Conservation (phyloP, 2,113 vertebrate species). For the Tichodroma muraria region DNA sequence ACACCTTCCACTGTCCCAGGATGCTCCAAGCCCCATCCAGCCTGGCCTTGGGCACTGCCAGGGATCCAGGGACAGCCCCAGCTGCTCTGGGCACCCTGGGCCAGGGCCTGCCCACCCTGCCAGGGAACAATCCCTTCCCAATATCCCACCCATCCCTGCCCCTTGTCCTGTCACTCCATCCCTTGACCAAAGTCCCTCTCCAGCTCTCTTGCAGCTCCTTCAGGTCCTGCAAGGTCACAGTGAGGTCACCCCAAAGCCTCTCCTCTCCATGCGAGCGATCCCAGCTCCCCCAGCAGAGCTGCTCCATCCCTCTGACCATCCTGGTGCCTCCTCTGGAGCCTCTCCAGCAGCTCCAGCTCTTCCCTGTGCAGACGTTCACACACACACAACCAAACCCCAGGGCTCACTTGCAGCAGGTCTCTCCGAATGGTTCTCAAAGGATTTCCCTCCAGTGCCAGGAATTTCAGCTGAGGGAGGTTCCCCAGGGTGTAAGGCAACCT, state of each 20-base stretch:
- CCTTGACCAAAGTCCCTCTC: neutral
- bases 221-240: neutral
- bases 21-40: neutral
- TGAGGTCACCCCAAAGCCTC: neutral
- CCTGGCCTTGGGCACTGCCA: neutral
- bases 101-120: rapidly evolving
- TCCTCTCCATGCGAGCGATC: neutral
- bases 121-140: neutral
- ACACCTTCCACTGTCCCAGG: neutral
- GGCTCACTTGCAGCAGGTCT: slow-evolving; percentile 85
- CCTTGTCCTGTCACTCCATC: neutral
- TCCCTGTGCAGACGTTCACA: neutral
- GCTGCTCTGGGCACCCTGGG: neutral
- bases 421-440: slow-evolving; percentile 88
- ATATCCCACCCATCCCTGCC: rapidly evolving
- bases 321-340: neutral
- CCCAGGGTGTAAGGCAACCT: slow-evolving; percentile 86
- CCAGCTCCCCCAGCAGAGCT: neutral
- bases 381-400: neutral
- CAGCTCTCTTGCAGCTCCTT: rapidly evolving
- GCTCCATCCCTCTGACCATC: neutral
- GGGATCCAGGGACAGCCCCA: neutral
- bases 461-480: slow-evolving; percentile 84
- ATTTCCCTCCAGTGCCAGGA: slow-evolving; percentile 88
- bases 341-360: neutral